Evolutionary conservation across 2,797 vertebrate species (phyloP), one percentile per base, ranked within the genome.

Genomic region (Lates japonicus): DNA sequence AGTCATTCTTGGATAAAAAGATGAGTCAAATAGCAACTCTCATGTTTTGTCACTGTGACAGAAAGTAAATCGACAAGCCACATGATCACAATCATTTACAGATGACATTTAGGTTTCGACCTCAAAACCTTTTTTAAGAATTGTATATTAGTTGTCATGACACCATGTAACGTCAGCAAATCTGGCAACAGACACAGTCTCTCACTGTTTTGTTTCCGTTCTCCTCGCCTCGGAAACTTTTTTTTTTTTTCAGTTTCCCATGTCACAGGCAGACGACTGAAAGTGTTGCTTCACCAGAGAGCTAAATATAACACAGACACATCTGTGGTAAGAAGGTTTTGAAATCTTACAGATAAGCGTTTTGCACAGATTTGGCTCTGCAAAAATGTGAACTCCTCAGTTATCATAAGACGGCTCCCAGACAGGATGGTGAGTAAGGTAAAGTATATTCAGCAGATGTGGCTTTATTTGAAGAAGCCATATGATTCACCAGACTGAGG

Each of bases 281-380:
- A 81, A 80, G 84, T 76, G 79, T 77, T 80, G 80, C 65, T 79
- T 57, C 82, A 87, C 77, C 72, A 81, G 59, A 62, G 57, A 77
- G 82, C 80, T 92, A 91, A 90, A 93, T 90, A 90, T 90, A 90
- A 84, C 85, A 70, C 49, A 10, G 48, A 81, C 49, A 85, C 83
- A 78, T 85, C 68, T 91, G 90, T 69, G 80, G 76, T 70, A 46
- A 73, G 71, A 71, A 60, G 70, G 59, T 87, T 88, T 83, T 67
- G 54, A 91, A 89, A 91, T 88, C 67, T 63, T 75, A 79, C 75
- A 88, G 84, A 88, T 89, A 86, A 85, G 83, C 46, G 2, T 77
- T 88, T 82, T 79, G 70, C 46, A 60, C 51, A 86, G 59, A 83
- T 25, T 74, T 87, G 66, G 74, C 76, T n/a, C 71, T 79, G 74